These are phyloP conservation scores for Temnothorax longispinosus DNA, from an alignment of 1,140 invertebrate genomes.

Conservation along the genomic window DNA sequence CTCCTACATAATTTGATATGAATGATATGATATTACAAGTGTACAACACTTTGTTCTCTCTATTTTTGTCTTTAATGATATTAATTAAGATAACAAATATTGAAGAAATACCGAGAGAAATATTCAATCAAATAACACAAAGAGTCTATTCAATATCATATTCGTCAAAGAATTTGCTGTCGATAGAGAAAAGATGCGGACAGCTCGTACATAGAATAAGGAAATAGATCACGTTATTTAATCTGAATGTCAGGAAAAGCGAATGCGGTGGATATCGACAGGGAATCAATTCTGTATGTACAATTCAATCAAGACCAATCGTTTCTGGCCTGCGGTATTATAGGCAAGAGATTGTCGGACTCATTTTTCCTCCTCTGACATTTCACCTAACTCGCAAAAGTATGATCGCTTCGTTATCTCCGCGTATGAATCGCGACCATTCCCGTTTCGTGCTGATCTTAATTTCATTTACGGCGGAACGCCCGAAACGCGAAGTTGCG, in stretches of 20 bases:
- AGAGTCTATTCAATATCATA: constrained; percentile 21
- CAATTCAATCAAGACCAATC: constrained; percentile 49
- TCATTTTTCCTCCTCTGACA: not conserved
- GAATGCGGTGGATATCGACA: constrained; percentile 41
- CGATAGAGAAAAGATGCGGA: constrained; percentile 26
- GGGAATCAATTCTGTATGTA: constrained; percentile 30
- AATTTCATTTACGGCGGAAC: constrained; percentile 50
- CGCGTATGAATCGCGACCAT: constrained; percentile 45
- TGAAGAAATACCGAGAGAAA: not conserved
- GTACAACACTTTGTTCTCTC: not conserved
- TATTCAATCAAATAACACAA: not conserved
- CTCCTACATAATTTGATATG: not conserved
- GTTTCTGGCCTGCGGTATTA: constrained; percentile 23
- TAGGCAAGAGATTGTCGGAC: constrained; percentile 19
- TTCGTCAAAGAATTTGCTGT: constrained; percentile 33
- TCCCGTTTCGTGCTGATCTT: constrained; percentile 42
- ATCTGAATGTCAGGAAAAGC: constrained; percentile 45
- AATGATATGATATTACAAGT: not conserved
- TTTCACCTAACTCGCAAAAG: not conserved
- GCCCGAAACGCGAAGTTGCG: constrained; percentile 51
- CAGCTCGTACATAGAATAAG: constrained; percentile 16
- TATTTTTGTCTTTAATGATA: not conserved
- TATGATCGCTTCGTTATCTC: constrained; percentile 55
- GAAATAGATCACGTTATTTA: constrained; percentile 48
- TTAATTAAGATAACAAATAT: constrained; percentile 3